phyloP scores from a whole-genome alignment of 2,113 vertebrate species.

The Pleuronectes platessa region DNA sequence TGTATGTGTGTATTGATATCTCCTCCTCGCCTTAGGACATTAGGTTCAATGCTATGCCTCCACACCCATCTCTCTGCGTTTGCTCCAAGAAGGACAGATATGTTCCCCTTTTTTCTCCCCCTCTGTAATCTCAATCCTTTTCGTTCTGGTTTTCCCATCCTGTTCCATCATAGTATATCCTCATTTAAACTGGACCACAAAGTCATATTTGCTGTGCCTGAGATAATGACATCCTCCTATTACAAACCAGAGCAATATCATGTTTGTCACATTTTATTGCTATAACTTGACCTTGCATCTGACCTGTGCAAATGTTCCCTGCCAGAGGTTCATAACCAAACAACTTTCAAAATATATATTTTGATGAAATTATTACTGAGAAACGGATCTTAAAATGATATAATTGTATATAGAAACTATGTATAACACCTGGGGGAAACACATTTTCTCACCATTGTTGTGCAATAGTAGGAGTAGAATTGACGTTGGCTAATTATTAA shows the following conservation, averaged over 20 bases:
- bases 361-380: too few relatives aligned
- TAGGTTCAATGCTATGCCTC: constrained; percentile 25
- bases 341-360: too few relatives aligned
- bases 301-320: constrained; percentile 2
- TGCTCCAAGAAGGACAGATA: constrained; percentile 27
- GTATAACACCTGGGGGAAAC: too few relatives aligned
- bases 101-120: constrained; percentile 13
- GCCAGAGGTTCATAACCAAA: neutral
- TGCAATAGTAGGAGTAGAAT: too few relatives aligned
- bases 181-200: constrained; percentile 3
- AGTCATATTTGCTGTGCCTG: neutral
- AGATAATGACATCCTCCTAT: constrained; percentile 4
- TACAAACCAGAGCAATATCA: neutral
- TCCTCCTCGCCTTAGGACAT: constrained; percentile 39
- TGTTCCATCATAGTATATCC: constrained; percentile 2
- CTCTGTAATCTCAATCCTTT: constrained; percentile 1
- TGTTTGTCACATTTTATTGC: constrained; percentile 36
- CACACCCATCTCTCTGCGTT: constrained; percentile 18
- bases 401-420: too few relatives aligned
- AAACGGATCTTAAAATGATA: too few relatives aligned
- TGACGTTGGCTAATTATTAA: too few relatives aligned
- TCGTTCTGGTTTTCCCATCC: constrained; percentile 1
- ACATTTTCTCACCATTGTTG: too few relatives aligned
- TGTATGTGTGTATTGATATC: constrained; percentile 41
- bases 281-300: constrained; percentile 17